Base-by-base conservation (phyloP, 2,113 vertebrate genomes). In the Epinephelus fuscoguttatus region DNA sequence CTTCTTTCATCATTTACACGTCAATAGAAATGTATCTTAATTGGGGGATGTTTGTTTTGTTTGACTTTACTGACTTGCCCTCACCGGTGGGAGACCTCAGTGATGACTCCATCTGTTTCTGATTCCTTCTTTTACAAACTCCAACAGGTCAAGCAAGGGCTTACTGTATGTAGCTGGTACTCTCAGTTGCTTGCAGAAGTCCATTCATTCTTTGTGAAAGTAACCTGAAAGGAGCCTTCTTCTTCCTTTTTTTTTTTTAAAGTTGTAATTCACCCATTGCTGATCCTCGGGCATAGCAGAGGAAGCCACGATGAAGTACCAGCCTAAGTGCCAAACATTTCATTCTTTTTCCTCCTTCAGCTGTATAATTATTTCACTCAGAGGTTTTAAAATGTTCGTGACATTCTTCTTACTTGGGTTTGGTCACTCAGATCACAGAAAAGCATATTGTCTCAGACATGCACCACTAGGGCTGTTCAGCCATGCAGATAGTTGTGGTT, bases 241-340 rank as follows among this genome's bases (percentile, higher is more conserved):
- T 37, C 60, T n/a, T 66, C 3, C 10, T 27, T 25, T 37, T 30
- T 10, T 53, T 56, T 27, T 25, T 61, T 64, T 17, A 25, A 53
- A 73, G 57, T 84, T 70, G 25, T 66, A 57, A 74, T 77, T 86
- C 53, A 85, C 81, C 40, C 15, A 61, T 75, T 63, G 78, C 77
- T 91, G 53, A 72, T 84, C 78, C 69, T 87, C 59, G 40, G 80
- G 79, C 82, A 73, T 37, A 83, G 85, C 75, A 74, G 80, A 82
- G 78, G 76, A 84, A 59, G 85, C 88, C 70, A 75, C 37, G 59
- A 92, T 88, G 85, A 92, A 90, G 90, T 88, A 88, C 85, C 86
- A 89, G 87, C 82, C 85, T 45, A 92, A 92, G 93, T 94, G 92
- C 89, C 94, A 94, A 93, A 95, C 86, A 70, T 84, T 78, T 81